Evolutionary conservation across 2,888 invertebrate species (phyloP), one percentile per base, ranked within the genome.

Genomic region (Pseudococcus jackbeardsleyi): DNA sequence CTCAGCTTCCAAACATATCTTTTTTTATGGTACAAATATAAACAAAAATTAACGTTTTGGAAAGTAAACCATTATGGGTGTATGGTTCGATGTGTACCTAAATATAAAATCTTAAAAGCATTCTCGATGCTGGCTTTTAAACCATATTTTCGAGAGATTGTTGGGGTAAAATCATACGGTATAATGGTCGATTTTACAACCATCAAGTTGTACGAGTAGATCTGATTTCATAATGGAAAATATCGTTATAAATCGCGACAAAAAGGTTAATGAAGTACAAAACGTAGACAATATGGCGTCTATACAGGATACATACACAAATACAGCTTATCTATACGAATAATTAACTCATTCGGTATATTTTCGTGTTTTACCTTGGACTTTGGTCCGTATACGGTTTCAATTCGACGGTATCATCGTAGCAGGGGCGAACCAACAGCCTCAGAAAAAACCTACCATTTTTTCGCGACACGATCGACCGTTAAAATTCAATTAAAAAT

Each of bases 231-330:
- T 64, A 12, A 22, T 19, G 22, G 64, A 64, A 64, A 64, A 64
- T 64, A 64, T 64, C 50, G 50, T 64, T 64, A 64, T 33, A 33
- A 64, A 64, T 64, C 64, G 64, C 64, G 22, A 64, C 64, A 64
- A 64, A 64, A 64, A 64, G 64, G 64, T 64, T 64, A 64, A 64
- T 64, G 19, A 64, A 64, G 22, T 64, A 22, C 22, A 64, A 4
- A 17, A 17, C 50, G 50, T 50, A 15, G 17, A 50, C 50, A 50
- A 50, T 50, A 33, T 3, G 26, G 17, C 50, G 50, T 50, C 0
- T 12, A 17, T 1, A 33, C 50, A 50, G 50, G 50, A 50, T 50
- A 50, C 15, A 17, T 5, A 46, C 5, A 46, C 12, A 46, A 46
- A 46, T 7, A 12, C 46, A 46, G 46, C 50, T 17, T 0, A 15